A percentile compares a stretch with the other conserved stretches of the same genome.
Evolutionary conservation across 2,113 vertebrate species (phyloP).

Genomic region (Octodon degus): DNA sequence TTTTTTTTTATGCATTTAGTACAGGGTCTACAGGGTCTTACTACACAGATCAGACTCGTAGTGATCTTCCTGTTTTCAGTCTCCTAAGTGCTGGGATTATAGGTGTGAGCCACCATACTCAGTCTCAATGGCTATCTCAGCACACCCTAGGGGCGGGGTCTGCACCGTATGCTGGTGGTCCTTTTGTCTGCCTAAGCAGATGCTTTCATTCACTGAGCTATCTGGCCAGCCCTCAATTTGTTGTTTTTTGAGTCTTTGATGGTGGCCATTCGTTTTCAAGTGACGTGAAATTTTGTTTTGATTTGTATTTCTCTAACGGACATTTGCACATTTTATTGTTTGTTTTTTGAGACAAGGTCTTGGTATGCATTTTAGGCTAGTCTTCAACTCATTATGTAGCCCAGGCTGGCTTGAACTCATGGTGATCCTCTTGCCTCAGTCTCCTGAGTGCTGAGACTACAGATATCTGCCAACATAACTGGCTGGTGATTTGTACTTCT

Average conservation of each 20-base stretch:
- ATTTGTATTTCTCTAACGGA: neutral
- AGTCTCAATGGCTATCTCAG: too few species aligned
- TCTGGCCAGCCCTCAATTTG: too few species aligned
- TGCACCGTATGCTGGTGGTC: too few species aligned
- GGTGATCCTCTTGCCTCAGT: neutral
- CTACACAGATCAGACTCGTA: too few species aligned
- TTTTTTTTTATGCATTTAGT: neutral
- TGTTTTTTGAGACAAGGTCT: neutral
- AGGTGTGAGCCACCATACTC: too few species aligned
- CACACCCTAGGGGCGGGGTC: too few species aligned
- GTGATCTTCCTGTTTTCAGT: too few species aligned
- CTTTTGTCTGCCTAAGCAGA: too few species aligned
- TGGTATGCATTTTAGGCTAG: neutral
- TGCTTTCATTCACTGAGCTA: too few species aligned
- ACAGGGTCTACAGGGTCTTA: too few species aligned
- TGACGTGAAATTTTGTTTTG: neutral
- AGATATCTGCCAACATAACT: neutral
- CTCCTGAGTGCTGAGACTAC: neutral
- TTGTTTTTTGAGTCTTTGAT: neutral
- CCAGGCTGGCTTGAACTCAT: neutral
- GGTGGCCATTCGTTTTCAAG: neutral
- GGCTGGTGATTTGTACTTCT: neutral
- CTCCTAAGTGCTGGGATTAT: too few species aligned
- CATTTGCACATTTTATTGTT: neutral
- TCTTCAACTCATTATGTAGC: neutral